Conservation (phyloP, 1,140 invertebrate genomes). For the Oedothorax gibbosus region DNA sequence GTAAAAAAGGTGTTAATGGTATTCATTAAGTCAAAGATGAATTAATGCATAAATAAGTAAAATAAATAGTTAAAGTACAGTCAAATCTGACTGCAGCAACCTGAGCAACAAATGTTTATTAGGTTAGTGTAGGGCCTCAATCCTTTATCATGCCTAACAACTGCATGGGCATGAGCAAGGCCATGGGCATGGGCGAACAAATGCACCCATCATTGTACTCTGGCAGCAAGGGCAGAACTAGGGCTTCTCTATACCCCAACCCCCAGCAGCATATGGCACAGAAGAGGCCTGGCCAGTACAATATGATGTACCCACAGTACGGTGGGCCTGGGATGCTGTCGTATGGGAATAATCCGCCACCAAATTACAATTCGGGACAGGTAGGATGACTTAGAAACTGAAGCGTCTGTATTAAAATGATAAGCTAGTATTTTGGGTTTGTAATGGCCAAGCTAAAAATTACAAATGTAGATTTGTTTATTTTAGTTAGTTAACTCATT, state of each 20-base stretch:
- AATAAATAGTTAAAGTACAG: no score
- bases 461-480: no score
- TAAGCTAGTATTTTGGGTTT: no score
- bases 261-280: slow-evolving; percentile 52
- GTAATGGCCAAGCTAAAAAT: no score
- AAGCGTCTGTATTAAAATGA: not conserved
- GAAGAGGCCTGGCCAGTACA: slow-evolving; percentile 53
- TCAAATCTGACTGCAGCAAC: no score
- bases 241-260: slow-evolving; percentile 79
- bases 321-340: slow-evolving; percentile 52
- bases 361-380: slow-evolving; percentile 53
- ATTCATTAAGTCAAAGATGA: no score
- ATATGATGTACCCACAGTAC: slow-evolving; percentile 47
- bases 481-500: no score
- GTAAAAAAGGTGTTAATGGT: no score
- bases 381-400: slow-evolving; percentile 10
- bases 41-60: no score
- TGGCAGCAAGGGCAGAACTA: slow-evolving; percentile 69
- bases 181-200: slow-evolving; percentile 47
- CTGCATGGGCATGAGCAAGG: slow-evolving; percentile 60
- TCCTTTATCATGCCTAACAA: not conserved
- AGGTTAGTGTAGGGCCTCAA: no score
- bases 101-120: no score
- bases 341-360: slow-evolving; percentile 45
- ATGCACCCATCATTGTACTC: slow-evolving; percentile 62